Evolutionary conservation across 2,888 invertebrate species (phyloP), one percentile per base, ranked within the genome.

Genomic region (Sicus ferrugineus): DNA sequence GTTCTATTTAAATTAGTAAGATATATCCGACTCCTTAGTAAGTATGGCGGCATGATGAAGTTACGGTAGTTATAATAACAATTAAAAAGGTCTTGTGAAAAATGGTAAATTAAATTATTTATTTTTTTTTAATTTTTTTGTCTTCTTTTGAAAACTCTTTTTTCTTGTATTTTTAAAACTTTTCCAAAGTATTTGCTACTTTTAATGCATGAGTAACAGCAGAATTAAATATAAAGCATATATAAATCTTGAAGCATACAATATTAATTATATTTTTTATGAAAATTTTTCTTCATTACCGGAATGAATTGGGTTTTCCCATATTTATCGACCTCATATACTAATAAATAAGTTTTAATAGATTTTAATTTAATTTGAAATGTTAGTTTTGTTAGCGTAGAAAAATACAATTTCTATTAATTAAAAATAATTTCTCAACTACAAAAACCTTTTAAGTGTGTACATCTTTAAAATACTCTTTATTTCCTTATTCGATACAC

Each of bases 241-340:
- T 56, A 67, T 69, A 67, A 56, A 34, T 28, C 14, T 63, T 26
- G 21, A 70, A 34, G 7, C 26, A 30, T 61, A 19, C 52, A 62
- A 48, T 56, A 14, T 69, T 67, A 31, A 42, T 59, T 73, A 34
- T 23, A 67, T 63, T 70, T 68, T 67, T 70, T 64, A 70, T 71
- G 62, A 69, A 72, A 72, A 69, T 70, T 70, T 71, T 52, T 67
- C 71, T 78, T 78, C 77, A 77, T 77, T 78, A 73, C 75, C 78
- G 80, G 80, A 80, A 80, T 80, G 80, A 81, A 77, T 78, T 72
- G 73, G 14, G 54, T 66, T 65, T 62, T 68, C 19, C 2, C 19
- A 50, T 50, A 34, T 66, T 56, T 58, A n/a, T 66, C 28, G 66
- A 64, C 46, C 42, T 66, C 46, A 30, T 58, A 3, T 65, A 30